A percentile compares a stretch with the other conserved stretches of the same genome.
Evolutionary conservation across 1,140 invertebrate genomes (phyloP).

Genomic region (Drosophila malerkotliana): DNA sequence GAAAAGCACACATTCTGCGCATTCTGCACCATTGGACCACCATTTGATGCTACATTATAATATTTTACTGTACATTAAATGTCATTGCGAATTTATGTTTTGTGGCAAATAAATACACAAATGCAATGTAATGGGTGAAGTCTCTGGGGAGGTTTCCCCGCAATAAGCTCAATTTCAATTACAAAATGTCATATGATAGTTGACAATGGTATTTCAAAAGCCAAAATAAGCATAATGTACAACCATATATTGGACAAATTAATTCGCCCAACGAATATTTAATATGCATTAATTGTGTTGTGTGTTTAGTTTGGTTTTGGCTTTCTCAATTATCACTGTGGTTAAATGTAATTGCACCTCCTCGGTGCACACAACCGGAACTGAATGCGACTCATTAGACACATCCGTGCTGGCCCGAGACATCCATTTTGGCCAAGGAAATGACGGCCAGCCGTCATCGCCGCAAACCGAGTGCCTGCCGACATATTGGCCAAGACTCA

Average conservation of each 20-base stretch:
- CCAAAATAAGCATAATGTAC: conserved; percentile 9
- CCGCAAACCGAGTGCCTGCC: conserved; percentile 7
- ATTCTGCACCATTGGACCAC: conserved; percentile 44
- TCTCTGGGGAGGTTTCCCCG: neutral
- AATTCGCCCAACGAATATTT: conserved; percentile 22
- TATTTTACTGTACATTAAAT: conserved; percentile 64
- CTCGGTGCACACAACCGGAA: neutral
- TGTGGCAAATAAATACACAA: conserved; percentile 16
- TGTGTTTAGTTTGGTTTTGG: neutral
- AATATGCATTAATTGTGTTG: neutral
- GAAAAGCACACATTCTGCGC: conserved; percentile 62
- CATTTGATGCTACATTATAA: conserved; percentile 47
- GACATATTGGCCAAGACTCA: conserved; percentile 25
- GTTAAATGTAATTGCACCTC: neutral
- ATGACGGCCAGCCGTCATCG: conserved; percentile 7
- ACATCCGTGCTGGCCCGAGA: conserved; percentile 13
- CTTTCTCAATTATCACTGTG: neutral
- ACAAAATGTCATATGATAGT: neutral
- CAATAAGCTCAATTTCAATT: conserved; percentile 16
- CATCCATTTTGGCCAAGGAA: conserved; percentile 10
- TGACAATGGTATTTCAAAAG: neutral
- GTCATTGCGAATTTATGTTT: conserved; percentile 61
- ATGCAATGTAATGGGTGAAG: conserved; percentile 9
- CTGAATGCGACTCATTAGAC: conserved; percentile 31
- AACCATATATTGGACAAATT: neutral